Percentiles rank a stretch among this genome's conserved stretches.
phyloP scores from a whole-genome alignment of 1,140 invertebrate species.

The Coenobita brevimanus region DNA sequence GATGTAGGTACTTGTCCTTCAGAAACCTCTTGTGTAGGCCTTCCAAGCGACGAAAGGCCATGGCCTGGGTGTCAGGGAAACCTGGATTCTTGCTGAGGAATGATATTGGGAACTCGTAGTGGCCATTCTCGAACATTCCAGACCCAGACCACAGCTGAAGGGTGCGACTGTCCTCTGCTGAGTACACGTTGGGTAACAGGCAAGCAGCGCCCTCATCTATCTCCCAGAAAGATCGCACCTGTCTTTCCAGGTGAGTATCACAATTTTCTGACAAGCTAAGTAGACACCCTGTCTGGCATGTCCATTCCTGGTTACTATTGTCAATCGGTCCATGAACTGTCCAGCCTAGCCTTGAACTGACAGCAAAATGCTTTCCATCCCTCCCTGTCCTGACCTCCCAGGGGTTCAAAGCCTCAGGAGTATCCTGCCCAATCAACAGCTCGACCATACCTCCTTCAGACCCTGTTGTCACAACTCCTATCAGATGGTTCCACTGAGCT shows the following conservation, averaged over 20 bases:
- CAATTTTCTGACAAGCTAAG: too few species aligned
- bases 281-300: too few species aligned
- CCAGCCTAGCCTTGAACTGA: slow-evolving; percentile 19
- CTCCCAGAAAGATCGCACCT: background rate
- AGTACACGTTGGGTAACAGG: too few species aligned
- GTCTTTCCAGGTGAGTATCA: background rate
- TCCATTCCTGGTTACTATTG: background rate
- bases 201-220: too few species aligned
- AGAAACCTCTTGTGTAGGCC: background rate
- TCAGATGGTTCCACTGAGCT: too few species aligned
- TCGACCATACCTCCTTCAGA: too few species aligned
- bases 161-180: background rate
- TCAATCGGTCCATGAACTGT: slow-evolving; percentile 7
- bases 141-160: background rate
- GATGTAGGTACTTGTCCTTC: background rate
- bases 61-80: background rate
- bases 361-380: background rate
- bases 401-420: too few species aligned
- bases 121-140: background rate
- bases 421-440: too few species aligned
- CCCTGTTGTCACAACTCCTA: too few species aligned
- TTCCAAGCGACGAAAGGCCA: background rate
- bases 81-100: background rate
- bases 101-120: slow-evolving; percentile 18
- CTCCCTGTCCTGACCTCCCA: background rate